Evolutionary conservation across 1,140 invertebrate genomes (phyloP).

Genomic region (Araneus ventricosus): DNA sequence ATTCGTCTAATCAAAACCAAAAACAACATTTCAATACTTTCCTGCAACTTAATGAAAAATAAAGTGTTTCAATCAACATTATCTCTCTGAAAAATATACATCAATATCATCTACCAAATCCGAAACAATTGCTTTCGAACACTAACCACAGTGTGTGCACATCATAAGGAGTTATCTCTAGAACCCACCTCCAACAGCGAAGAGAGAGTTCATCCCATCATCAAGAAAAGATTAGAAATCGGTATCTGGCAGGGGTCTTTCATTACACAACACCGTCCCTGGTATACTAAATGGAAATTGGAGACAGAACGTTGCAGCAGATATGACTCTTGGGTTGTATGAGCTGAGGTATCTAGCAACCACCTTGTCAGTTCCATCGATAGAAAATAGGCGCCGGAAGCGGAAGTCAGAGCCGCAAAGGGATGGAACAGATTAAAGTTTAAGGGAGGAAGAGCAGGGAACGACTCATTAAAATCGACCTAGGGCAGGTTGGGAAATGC

Average conservation of each 20-base stretch:
- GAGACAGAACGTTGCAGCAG: neutral
- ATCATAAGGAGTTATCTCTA: neutral
- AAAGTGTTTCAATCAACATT: no score
- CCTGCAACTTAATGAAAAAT: no score
- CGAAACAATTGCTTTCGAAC: no score
- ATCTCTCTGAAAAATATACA: no score
- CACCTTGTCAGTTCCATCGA: slow-evolving; percentile 38
- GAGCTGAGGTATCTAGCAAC: neutral
- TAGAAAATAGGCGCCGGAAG: slow-evolving; percentile 25
- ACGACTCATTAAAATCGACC: slow-evolving; percentile 50
- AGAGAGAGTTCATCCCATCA: neutral
- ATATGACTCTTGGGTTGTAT: neutral
- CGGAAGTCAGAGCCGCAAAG: slow-evolving; percentile 18
- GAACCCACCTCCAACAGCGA: neutral
- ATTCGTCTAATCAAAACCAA: no score
- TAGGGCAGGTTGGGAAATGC: neutral
- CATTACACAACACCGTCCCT: slow-evolving; percentile 5
- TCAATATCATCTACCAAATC: no score
- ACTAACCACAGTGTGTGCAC: no score
- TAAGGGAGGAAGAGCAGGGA: no score
- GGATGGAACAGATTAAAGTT: slow-evolving; percentile 4
- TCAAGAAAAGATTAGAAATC: slow-evolving; percentile 48
- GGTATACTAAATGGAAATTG: slow-evolving; percentile 11
- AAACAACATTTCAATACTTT: no score
- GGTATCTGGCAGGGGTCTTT: slow-evolving; percentile 30